Percentiles rank a stretch among this genome's conserved stretches.
Conservation (phyloP, 2,113 vertebrate species). For the Gambusia affinis region DNA sequence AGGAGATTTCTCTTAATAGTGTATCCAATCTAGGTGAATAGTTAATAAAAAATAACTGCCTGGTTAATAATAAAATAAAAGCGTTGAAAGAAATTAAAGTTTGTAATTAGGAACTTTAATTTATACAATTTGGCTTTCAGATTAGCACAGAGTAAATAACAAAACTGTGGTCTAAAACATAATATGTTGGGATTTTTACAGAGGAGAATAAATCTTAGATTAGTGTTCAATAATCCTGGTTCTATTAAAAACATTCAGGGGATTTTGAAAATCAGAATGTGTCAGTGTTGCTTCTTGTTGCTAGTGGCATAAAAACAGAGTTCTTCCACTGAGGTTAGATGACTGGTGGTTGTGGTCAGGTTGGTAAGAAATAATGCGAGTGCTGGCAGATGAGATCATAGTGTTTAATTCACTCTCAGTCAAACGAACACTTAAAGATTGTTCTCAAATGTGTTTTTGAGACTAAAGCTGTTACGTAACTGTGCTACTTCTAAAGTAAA, state of each 20-base stretch:
- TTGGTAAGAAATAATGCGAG: not conserved
- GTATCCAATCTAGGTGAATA: not conserved
- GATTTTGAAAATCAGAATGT: not conserved
- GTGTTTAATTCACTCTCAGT: constrained; percentile 29
- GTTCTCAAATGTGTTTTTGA: constrained; percentile 5
- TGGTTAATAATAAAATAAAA: too few species aligned
- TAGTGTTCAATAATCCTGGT: not conserved
- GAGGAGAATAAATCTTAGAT: not conserved
- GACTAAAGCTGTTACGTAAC: too few species aligned
- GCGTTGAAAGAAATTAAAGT: too few species aligned
- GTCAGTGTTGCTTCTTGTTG: not conserved
- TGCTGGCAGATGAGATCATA: constrained; percentile 40
- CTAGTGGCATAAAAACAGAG: not conserved
- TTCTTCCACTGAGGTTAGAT: constrained; percentile 9
- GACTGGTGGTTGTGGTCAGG: not conserved
- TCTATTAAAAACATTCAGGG: too few species aligned
- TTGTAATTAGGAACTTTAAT: not conserved
- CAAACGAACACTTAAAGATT: constrained; percentile 21
- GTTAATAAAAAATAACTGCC: not conserved
- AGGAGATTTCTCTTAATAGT: not conserved
- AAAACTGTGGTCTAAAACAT: too few species aligned
- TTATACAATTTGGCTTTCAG: not conserved
- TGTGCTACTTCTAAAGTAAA: too few species aligned
- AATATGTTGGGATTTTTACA: too few species aligned
- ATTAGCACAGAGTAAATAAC: not conserved